These are phyloP conservation scores for Hippocampus zosterae DNA, from an alignment of 2,113 vertebrate species.

Conservation along the genomic window DNA sequence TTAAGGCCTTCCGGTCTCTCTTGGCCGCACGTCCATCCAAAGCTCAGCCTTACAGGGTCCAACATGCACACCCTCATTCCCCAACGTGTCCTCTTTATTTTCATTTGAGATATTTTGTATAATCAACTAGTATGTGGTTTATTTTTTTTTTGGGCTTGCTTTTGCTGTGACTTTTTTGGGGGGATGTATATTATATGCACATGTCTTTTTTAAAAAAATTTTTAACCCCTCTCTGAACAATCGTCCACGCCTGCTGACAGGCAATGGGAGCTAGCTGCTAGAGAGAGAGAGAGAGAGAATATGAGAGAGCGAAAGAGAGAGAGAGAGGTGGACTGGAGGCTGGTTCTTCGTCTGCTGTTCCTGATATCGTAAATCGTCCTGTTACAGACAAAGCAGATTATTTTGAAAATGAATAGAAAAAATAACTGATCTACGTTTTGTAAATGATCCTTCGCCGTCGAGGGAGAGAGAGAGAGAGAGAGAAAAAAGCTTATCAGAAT, in stretches of 20 bases:
- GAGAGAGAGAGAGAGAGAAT: slow-evolving; percentile 39
- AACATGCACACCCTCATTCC: slow-evolving; percentile 28
- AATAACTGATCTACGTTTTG: slow-evolving; percentile 74
- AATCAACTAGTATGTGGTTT: neutral
- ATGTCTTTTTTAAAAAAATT: slow-evolving; percentile 22
- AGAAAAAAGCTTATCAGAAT: slow-evolving; percentile 59
- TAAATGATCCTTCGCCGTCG: slow-evolving; percentile 71
- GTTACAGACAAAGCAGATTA: slow-evolving; percentile 71
- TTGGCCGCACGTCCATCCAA: slow-evolving; percentile 41
- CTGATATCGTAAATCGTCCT: slow-evolving; percentile 71
- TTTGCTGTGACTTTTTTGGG: slow-evolving; percentile 31
- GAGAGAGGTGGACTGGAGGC: slow-evolving; percentile 73
- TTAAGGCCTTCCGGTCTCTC: slow-evolving; percentile 48
- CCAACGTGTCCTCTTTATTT: slow-evolving; percentile 42
- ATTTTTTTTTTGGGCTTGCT: slow-evolving; percentile 13
- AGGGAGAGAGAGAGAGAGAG: slow-evolving; percentile 58
- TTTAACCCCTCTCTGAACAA: slow-evolving; percentile 67
- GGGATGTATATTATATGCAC: slow-evolving; percentile 22
- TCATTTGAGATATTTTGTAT: slow-evolving; percentile 29
- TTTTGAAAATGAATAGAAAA: slow-evolving; percentile 70
- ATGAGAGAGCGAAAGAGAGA: slow-evolving; percentile 49
- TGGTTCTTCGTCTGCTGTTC: slow-evolving; percentile 78
- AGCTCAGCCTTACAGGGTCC: slow-evolving; percentile 59
- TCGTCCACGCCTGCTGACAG: slow-evolving; percentile 71
- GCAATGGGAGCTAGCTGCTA: slow-evolving; percentile 76